Evolutionary conservation across 2,888 invertebrate species (phyloP).

Genomic region (Drosophila atripex): DNA sequence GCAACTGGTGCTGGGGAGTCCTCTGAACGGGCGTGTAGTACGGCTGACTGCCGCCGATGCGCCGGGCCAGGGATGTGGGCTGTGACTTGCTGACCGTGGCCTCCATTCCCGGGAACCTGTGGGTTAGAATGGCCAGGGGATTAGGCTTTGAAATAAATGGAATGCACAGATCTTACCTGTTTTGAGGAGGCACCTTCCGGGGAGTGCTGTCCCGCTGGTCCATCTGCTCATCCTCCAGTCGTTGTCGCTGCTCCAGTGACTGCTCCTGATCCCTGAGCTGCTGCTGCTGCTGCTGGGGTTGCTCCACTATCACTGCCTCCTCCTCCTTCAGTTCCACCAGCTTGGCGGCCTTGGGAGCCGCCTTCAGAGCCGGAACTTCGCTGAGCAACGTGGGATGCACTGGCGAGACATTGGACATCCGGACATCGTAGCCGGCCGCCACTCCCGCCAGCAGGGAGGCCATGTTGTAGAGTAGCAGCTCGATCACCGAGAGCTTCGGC

Average conservation of each 20-base stretch:
- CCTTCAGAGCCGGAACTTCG: slow-evolving; percentile 85
- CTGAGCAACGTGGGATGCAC: slow-evolving; percentile 90
- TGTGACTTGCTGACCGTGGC: slow-evolving; percentile 49
- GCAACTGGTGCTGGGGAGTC: slow-evolving; percentile 63
- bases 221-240: slow-evolving; percentile 17
- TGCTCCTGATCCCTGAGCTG: slow-evolving; percentile 9
- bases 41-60: slow-evolving; percentile 67
- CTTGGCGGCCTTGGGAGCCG: slow-evolving; percentile 69
- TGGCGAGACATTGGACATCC: slow-evolving; percentile 93
- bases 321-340: slow-evolving; percentile 1
- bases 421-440: slow-evolving; percentile 95
- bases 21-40: slow-evolving; percentile 72
- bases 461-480: slow-evolving; percentile 91
- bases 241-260: slow-evolving; percentile 6
- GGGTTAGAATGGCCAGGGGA: not conserved
- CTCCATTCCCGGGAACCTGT: slow-evolving; percentile 83
- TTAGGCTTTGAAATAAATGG: not conserved
- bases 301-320: not conserved
- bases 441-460: slow-evolving; percentile 95
- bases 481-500: slow-evolving; percentile 83
- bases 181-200: slow-evolving; percentile 16
- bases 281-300: slow-evolving; percentile 6
- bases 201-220: slow-evolving; percentile 15
- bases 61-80: slow-evolving; percentile 53
- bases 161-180: slow-evolving; percentile 1